Base-by-base conservation (phyloP, 2,797 vertebrate species). In the Chelon labrosus region DNA sequence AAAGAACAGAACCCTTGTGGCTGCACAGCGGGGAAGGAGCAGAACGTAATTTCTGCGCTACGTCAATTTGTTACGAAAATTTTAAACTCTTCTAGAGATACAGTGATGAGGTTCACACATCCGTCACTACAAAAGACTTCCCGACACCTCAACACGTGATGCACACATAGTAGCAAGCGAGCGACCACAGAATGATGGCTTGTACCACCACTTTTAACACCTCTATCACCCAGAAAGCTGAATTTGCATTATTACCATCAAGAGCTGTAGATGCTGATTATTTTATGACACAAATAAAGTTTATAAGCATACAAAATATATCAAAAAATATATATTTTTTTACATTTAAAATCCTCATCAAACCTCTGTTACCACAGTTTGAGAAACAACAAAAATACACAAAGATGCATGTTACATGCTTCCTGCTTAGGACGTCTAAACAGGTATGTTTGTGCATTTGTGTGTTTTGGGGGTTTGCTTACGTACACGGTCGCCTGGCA, bases 261-360 rank as follows among this genome's bases (percentile, higher is more conserved):
- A 54, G 10, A 56, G 39, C 35, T 64, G 12, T 19, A 44, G 37
- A 49, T 50, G 50, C n/a, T 49, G 10, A 57, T 54, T 65, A 65
- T 53, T 73, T 50, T 2, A 50, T 56, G 42, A 44, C 13, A 19
- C 38, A 27, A 7, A 2, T 55, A 4, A 12, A 22, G 27, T 54
- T 25, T 42, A 37, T 27, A 37, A 50, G 20, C 55, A 58, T 58
- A 50, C 35, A 56, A 47, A 80, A 65, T 52, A 25, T 65, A 64
- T 49, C 17, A 65, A 74, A 81, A 65, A 55, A 38, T 46, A 39
- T 56, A 51, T 22, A 25, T 63, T 7, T 65, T 60, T 65, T 38
- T 7, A 1, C 2, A 42, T 42, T 37, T 39, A 20, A 55, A 53
- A 75, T 38, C 13, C 2, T 13, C 44, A 56, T 74, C 7, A n/a